phyloP scores from a whole-genome alignment of 2,888 invertebrate genomes.

The Acanthococcus lagerstroemiae region DNA sequence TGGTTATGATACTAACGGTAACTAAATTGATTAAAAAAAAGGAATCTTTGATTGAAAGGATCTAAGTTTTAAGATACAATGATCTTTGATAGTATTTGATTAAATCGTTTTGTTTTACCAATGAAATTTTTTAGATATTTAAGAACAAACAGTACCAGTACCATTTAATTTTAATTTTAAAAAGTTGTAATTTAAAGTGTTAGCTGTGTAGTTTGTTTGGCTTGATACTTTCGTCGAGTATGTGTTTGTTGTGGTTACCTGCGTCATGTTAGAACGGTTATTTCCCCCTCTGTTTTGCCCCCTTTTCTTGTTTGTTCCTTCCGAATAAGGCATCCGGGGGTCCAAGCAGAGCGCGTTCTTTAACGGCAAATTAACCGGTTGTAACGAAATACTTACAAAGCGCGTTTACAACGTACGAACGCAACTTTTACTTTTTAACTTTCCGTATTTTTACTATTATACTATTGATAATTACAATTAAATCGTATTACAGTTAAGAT shows the following conservation, averaged over 20 bases:
- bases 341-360: neutral
- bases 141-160: conserved; percentile 29
- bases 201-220: conserved; percentile 26
- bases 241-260: conserved; percentile 24
- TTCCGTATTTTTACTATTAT: conserved; percentile 2
- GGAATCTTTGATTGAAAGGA: neutral
- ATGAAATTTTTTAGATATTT: conserved; percentile 26
- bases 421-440: conserved; percentile 19
- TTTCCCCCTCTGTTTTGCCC: neutral
- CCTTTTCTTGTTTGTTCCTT: neutral
- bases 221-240: conserved; percentile 20
- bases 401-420: conserved; percentile 10
- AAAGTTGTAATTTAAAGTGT: conserved; percentile 14
- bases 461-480: neutral
- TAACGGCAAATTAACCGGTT: conserved; percentile 12
- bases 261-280: conserved; percentile 8
- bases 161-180: conserved; percentile 24
- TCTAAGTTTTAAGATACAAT: conserved; percentile 21
- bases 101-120: conserved; percentile 26
- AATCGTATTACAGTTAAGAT: neutral
- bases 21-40: conserved; percentile 12
- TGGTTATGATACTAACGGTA: conserved; percentile 16
- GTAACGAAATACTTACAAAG: conserved; percentile 26
- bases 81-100: conserved; percentile 27
- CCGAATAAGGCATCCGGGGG: neutral